Evolutionary conservation across 2,113 vertebrate species (phyloP).

Genomic region (Equus przewalskii): DNA sequence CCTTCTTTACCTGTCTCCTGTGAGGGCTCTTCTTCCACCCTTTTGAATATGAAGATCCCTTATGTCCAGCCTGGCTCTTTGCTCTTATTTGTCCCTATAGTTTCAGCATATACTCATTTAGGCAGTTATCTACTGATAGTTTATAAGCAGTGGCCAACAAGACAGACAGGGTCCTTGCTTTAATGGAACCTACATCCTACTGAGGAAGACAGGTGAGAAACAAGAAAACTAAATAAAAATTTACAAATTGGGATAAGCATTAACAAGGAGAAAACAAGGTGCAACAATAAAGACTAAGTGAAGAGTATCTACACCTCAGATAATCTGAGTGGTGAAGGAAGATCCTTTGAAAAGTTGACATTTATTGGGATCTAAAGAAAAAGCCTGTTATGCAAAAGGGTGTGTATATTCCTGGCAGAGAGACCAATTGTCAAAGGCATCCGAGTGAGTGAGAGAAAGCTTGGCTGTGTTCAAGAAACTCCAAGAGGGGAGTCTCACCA

Average conservation of each 20-base stretch:
- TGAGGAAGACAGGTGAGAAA: background rate
- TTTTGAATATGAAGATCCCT: background rate
- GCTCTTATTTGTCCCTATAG: background rate
- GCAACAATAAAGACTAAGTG: background rate
- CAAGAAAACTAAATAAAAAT: background rate
- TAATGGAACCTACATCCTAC: background rate
- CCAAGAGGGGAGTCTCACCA: background rate
- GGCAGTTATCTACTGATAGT: background rate
- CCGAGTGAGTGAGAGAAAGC: background rate
- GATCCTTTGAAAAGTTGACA: background rate
- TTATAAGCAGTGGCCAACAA: background rate
- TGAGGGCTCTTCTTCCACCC: background rate
- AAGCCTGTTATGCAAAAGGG: background rate
- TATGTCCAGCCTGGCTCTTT: background rate
- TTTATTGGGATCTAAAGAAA: conserved; percentile 29
- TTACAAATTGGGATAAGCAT: background rate
- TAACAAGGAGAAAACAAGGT: background rate
- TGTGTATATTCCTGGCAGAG: background rate
- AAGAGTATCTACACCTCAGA: background rate
- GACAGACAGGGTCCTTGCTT: background rate
- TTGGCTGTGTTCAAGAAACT: background rate
- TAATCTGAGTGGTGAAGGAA: background rate
- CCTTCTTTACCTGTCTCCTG: background rate
- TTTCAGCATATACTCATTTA: background rate
- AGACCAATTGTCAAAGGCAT: background rate